Base-by-base conservation (phyloP, 2,797 vertebrate genomes). In the Lacerta agilis region DNA sequence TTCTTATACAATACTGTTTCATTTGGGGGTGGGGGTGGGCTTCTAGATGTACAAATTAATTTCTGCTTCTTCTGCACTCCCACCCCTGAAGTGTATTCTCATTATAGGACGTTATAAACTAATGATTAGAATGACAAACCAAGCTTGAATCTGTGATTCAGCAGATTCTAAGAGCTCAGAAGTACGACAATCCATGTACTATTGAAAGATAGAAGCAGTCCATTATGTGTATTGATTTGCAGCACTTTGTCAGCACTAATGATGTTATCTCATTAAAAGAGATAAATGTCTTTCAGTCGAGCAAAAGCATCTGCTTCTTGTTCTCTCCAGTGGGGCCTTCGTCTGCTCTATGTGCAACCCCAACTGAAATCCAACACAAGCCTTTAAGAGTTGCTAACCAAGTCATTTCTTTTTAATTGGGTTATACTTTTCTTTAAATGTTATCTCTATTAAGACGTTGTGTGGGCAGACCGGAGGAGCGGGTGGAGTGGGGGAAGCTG, bases 201-300 rank as follows among this genome's bases (percentile, higher is more conserved):
- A 88, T 71, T 90, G 93, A 94, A 95, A 95, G 92, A 94, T 82
- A 96, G 95, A 87, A 86, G 90, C 90, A 96, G 96, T 96, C 95
- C 95, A 96, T 95, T 96, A 95, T 45, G 61, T 0, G 72, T 96
- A 97, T 96, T 90, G 96, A 97, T 97, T 94, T 95, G 82, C 92
- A 94, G 94, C 94, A 96, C 95, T 96, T 95, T 96, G 96, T 96
- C 95, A 96, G 94, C 93, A 92, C 94, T 97, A 96, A 96, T 95
- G 93, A 96, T 95, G 95, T 95, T 96, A 96, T 96, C 96, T 97
- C 95, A 96, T 97, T 97, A 96, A 96, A 96, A 96, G 94, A 97
- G 96, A 97, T 94, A 97, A 97, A 97, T 95, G 95, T 92, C 91
- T 93, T 92, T 95, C 94, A 92, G 94, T 96, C 96, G 92, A 96